Conservation (phyloP, 2,113 vertebrate genomes). For the Apistogramma diplotaenia region DNA sequence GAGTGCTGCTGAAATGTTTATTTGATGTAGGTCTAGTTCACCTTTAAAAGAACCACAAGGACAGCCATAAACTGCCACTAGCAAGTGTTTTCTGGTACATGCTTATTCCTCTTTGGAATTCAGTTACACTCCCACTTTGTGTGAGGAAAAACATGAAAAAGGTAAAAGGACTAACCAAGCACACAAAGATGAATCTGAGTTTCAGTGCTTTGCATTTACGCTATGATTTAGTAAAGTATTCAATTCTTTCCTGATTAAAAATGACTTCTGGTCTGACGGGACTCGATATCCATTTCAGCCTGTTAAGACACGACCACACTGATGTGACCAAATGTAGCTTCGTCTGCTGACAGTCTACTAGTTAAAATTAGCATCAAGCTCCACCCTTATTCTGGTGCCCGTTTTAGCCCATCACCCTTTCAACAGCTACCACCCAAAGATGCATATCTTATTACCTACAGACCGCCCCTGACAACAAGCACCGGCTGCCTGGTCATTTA, state of each 20-base stretch:
- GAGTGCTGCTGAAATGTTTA: background rate
- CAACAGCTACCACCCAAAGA: background rate
- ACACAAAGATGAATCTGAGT: background rate
- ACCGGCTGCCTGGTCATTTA: background rate
- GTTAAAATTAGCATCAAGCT: slow-evolving; percentile 56
- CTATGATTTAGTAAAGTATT: background rate
- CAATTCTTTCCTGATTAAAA: background rate
- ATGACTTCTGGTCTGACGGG: background rate
- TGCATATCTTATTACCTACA: background rate
- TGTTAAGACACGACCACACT: background rate
- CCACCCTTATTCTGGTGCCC: background rate
- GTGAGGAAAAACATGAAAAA: background rate
- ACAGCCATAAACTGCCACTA: background rate
- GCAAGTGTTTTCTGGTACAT: background rate
- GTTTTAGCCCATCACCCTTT: slow-evolving; percentile 4
- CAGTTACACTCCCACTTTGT: background rate
- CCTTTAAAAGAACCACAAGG: background rate
- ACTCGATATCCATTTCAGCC: slow-evolving; percentile 5
- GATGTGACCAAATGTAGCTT: slow-evolving; percentile 39
- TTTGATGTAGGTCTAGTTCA: background rate
- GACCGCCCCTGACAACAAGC: background rate
- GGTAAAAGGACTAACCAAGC: background rate
- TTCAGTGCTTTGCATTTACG: background rate
- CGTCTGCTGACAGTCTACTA: slow-evolving; percentile 29
- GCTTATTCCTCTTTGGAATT: background rate